phyloP scores from a whole-genome alignment of 2,888 invertebrate genomes.

The Diarsia mendica region DNA sequence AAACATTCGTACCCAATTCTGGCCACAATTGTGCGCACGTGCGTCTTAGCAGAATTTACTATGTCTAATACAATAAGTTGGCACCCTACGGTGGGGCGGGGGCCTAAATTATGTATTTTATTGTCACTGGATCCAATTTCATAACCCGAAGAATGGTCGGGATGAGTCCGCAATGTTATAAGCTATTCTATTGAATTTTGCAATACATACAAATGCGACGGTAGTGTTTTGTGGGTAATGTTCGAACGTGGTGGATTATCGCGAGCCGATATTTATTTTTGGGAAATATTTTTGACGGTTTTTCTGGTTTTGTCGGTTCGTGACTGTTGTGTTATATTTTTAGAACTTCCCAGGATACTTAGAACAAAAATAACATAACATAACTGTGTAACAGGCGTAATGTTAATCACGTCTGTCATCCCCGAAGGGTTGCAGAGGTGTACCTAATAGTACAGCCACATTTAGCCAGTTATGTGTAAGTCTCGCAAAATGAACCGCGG shows the following conservation, averaged over 20 bases:
- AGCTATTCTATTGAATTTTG: constrained; percentile 81
- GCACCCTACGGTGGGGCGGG: constrained; percentile 68
- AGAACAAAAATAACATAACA: background rate
- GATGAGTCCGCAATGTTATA: constrained; percentile 77
- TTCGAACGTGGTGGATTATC: constrained; percentile 66
- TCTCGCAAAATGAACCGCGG: no score
- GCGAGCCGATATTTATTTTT: constrained; percentile 60
- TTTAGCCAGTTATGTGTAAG: no score
- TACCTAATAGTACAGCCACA: no score
- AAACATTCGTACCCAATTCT: constrained; percentile 75
- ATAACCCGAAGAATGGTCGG: constrained; percentile 81
- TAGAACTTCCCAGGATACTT: background rate
- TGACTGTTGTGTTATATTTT: constrained; percentile 22
- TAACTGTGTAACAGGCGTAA: no score
- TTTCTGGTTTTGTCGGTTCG: constrained; percentile 18
- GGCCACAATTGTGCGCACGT: constrained; percentile 81
- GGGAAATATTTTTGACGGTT: constrained; percentile 45
- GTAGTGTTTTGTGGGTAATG: constrained; percentile 73
- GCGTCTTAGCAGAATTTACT: constrained; percentile 84
- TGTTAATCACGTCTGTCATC: no score
- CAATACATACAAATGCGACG: constrained; percentile 82
- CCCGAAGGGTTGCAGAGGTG: no score
- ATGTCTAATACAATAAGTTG: constrained; percentile 86
- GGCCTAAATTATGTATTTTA: constrained; percentile 86
- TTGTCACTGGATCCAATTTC: constrained; percentile 85